A percentile compares a stretch with the other conserved stretches of the same genome.
Evolutionary conservation across 2,888 invertebrate species (phyloP).

Genomic region (Thereva unica): DNA sequence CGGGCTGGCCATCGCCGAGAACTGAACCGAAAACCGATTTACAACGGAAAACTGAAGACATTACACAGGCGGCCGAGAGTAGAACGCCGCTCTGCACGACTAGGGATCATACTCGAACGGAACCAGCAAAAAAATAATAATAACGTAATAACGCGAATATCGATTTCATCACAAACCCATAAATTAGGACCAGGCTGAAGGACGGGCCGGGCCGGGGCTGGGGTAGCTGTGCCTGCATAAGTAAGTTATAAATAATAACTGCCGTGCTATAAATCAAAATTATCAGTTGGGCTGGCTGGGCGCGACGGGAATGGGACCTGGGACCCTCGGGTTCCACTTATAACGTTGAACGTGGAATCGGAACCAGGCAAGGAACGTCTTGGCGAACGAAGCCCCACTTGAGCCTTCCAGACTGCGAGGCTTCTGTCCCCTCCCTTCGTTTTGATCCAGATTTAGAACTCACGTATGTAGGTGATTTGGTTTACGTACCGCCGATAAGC

Average conservation of each 20-base stretch:
- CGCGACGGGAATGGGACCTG: not conserved
- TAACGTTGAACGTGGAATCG: too few relatives aligned
- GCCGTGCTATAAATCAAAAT: constrained; percentile 59
- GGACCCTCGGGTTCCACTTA: too few relatives aligned
- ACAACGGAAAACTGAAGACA: constrained; percentile 21
- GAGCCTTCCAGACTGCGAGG: constrained; percentile 21
- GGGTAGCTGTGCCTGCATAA: constrained; percentile 46
- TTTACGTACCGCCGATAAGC: too few relatives aligned
- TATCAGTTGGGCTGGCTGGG: constrained; percentile 46
- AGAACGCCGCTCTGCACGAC: constrained; percentile 11
- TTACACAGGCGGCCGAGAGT: constrained; percentile 9
- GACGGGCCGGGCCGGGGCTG: not conserved
- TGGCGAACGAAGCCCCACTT: constrained; percentile 3
- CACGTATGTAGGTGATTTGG: not conserved
- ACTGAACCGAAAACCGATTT: not conserved
- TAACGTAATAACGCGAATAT: constrained; percentile 33
- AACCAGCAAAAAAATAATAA: constrained; percentile 32
- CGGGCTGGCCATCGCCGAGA: not conserved
- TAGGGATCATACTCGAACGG: constrained; percentile 25
- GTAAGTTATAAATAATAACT: constrained; percentile 60
- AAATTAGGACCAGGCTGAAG: constrained; percentile 23
- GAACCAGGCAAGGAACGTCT: constrained; percentile 20
- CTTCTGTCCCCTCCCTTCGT: constrained; percentile 8
- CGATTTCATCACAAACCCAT: constrained; percentile 36
- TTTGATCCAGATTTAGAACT: constrained; percentile 17